Percentiles rank a stretch among this genome's conserved stretches.
phyloP scores from a whole-genome alignment of 2,888 invertebrate species.

The Lasioglossum zephyrum region DNA sequence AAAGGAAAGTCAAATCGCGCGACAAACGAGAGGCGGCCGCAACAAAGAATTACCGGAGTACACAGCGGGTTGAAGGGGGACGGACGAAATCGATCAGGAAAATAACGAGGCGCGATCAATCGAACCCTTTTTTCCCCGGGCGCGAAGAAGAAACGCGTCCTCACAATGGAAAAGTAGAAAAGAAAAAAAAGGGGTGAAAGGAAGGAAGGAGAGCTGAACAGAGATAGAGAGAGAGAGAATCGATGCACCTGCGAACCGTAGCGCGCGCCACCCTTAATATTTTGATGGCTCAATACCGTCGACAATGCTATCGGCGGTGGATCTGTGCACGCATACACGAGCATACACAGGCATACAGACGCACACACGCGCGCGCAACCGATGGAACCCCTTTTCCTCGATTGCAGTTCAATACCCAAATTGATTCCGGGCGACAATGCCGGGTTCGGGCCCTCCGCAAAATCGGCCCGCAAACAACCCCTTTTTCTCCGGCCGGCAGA shows the following conservation, averaged over 20 bases:
- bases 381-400: slow-evolving; percentile 75
- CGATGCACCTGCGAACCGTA: slow-evolving; percentile 64
- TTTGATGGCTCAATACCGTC: slow-evolving; percentile 83
- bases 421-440: slow-evolving; percentile 79
- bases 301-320: slow-evolving; percentile 79
- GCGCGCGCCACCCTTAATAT: slow-evolving; percentile 78
- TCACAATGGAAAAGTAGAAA: slow-evolving; percentile 56
- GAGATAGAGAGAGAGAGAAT: slow-evolving; percentile 39
- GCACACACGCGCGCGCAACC: slow-evolving; percentile 6
- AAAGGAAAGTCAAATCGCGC: slow-evolving; percentile 25
- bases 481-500: slow-evolving; percentile 48
- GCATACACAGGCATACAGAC: background rate
- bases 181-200: slow-evolving; percentile 9
- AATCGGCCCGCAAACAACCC: slow-evolving; percentile 56
- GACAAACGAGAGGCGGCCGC: background rate
- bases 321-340: slow-evolving; percentile 49
- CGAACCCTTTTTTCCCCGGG: slow-evolving; percentile 59
- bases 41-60: slow-evolving; percentile 7
- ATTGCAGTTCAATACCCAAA: slow-evolving; percentile 83
- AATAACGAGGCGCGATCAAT: slow-evolving; percentile 69
- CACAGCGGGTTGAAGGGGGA: background rate
- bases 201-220: background rate
- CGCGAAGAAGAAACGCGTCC: slow-evolving; percentile 65
- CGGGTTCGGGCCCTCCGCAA: slow-evolving; percentile 34
- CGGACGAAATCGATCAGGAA: slow-evolving; percentile 64